phyloP scores from a whole-genome alignment of 2,888 invertebrate genomes.

The Synanthedon myopaeformis region DNA sequence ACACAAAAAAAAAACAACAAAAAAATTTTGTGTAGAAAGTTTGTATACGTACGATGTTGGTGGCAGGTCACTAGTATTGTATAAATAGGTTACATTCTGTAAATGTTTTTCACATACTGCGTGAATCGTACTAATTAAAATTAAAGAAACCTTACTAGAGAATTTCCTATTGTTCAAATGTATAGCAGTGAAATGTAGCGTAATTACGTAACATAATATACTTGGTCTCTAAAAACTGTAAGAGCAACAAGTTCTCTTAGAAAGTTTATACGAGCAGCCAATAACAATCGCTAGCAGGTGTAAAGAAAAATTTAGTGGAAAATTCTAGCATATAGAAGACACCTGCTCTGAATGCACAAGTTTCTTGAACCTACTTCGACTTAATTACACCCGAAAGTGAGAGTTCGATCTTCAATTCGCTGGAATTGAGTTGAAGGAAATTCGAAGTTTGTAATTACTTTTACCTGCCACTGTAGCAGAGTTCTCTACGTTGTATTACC shows the following conservation, averaged over 20 bases:
- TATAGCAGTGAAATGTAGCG: too few relatives aligned
- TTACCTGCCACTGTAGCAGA: slow-evolving; percentile 5
- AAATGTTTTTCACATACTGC: too few relatives aligned
- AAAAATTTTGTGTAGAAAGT: too few relatives aligned
- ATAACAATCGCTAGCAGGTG: slow-evolving; percentile 3
- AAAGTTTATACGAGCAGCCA: background rate
- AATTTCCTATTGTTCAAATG: too few relatives aligned
- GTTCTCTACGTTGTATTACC: slow-evolving; percentile 3
- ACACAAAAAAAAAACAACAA: too few relatives aligned
- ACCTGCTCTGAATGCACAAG: slow-evolving; percentile 23
- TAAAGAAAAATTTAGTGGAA: slow-evolving; percentile 10
- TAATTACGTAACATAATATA: too few relatives aligned
- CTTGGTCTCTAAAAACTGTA: too few relatives aligned
- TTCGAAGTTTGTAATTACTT: slow-evolving; percentile 7
- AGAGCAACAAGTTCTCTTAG: background rate
- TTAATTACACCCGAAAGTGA: slow-evolving; percentile 6
- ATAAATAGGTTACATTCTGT: too few relatives aligned
- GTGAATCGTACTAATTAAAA: too few relatives aligned
- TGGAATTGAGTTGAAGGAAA: slow-evolving; percentile 8
- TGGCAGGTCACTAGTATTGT: too few relatives aligned
- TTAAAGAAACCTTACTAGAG: too few relatives aligned
- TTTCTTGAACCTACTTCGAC: slow-evolving; percentile 15
- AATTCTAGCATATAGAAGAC: slow-evolving; percentile 17
- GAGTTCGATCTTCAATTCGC: slow-evolving; percentile 9
- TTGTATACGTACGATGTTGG: too few relatives aligned